Conservation (phyloP, 2,888 invertebrate genomes). For the Rhagophthalmus giganteus region DNA sequence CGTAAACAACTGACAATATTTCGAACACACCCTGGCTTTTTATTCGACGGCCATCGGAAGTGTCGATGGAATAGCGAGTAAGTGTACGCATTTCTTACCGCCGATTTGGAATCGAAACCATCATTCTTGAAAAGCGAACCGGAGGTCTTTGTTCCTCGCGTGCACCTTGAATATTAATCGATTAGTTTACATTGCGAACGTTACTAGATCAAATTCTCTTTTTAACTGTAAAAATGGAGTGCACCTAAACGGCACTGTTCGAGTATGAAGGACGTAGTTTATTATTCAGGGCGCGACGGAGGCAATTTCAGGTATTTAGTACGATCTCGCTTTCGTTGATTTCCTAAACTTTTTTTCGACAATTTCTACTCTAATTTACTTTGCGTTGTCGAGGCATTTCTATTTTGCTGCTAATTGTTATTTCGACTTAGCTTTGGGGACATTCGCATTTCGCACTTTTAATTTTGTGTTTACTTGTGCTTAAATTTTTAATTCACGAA, state of each 20-base stretch:
- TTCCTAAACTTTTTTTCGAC: conserved; percentile 10
- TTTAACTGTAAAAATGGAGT: conserved; percentile 13
- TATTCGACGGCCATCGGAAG: conserved; percentile 40
- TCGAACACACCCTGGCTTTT: conserved; percentile 40
- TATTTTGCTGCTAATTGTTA: no score
- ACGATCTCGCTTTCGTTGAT: conserved; percentile 36
- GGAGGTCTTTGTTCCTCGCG: conserved; percentile 34
- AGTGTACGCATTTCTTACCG: conserved; percentile 37
- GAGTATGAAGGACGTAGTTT: conserved; percentile 38
- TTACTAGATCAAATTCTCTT: conserved; percentile 16
- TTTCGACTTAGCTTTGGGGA: no score
- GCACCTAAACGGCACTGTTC: conserved; percentile 5
- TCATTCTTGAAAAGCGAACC: conserved; percentile 35
- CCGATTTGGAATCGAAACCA: conserved; percentile 36
- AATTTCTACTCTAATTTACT: conserved; percentile 14
- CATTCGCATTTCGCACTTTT: no score
- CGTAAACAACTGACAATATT: conserved; percentile 33
- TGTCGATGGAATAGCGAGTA: conserved; percentile 33
- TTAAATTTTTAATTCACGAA: no score
- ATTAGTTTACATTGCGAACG: conserved; percentile 5
- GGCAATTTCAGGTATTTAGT: conserved; percentile 34
- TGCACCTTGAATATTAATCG: conserved; percentile 33
- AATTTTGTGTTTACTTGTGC: no score
- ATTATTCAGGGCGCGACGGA: conserved; percentile 37
- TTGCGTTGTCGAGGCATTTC: neutral